Evolutionary conservation across 2,797 vertebrate species (phyloP).

Genomic region (Enteromius thamalakanensis): DNA sequence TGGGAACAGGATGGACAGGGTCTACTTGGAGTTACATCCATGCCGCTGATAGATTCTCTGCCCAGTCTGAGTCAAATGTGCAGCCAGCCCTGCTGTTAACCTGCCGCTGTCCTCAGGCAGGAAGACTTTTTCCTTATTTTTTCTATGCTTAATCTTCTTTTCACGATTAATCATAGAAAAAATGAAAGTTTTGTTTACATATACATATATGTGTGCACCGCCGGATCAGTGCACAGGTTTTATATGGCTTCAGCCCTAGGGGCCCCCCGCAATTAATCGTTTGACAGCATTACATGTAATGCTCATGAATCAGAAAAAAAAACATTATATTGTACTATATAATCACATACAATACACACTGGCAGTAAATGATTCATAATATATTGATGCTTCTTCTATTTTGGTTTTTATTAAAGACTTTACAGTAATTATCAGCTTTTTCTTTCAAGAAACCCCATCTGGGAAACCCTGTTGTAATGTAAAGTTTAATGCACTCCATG

Average conservation of each 20-base stretch:
- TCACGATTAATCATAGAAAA: too few relatives aligned
- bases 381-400: neutral
- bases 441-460: neutral
- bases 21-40: slow-evolving; percentile 27
- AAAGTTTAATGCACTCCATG: too few relatives aligned
- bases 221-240: too few relatives aligned
- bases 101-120: slow-evolving; percentile 69
- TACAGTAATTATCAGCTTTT: neutral
- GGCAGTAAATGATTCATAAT: neutral
- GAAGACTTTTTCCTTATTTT: slow-evolving; percentile 13
- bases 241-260: too few relatives aligned
- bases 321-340: too few relatives aligned
- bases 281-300: neutral
- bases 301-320: neutral
- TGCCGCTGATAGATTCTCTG: slow-evolving; percentile 49
- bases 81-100: slow-evolving; percentile 71
- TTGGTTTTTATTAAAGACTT: neutral
- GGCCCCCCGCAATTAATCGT: too few relatives aligned
- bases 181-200: too few relatives aligned
- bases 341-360: neutral
- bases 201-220: too few relatives aligned
- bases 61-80: slow-evolving; percentile 48
- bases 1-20: slow-evolving; percentile 37
- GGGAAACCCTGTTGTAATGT: neutral
- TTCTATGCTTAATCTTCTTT: neutral